Base-by-base conservation (phyloP, 1,140 invertebrate species). In the Diorhabda elongata region DNA sequence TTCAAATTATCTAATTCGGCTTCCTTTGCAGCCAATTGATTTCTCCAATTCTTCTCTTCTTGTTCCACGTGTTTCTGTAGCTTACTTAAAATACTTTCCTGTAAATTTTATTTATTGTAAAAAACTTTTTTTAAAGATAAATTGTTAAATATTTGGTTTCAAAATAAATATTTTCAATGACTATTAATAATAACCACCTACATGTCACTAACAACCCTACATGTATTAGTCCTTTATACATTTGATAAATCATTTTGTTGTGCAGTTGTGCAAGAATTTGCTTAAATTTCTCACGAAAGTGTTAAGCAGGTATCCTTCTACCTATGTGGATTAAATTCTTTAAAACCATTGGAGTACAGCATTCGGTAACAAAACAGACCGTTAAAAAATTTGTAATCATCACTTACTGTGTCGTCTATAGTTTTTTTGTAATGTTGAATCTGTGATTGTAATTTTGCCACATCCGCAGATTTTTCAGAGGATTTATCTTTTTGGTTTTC, bases 381-480 rank as follows among this genome's bases (percentile, higher is more conserved):
- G 26, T 26, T 26, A 26, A 26, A 26, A 26, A 26, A 26, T 26
- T 26, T 26, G 26, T 26, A 26, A 73, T 56, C 41, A 61, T 74
- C 6, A 82, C 84, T 82, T 82, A 92, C 91, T 73, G 91, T 92
- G 75, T 92, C 89, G 60, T 87, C 85, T 70, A 93, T 90, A 69
- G 92, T 87, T 76, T 82, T 86, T 76, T 92, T 89, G 75, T 92
- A 92, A 79, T 92, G 87, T 52, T 86, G 84, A 43, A 91, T 86
- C 77, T 89, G 84, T 11, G 81, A 79, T 74, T 90, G 87, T 68
- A 92, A 80, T 71, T 87, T 85, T 76, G 84, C 83, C 76, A 90
- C 43, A 5, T 72, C 61, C 42, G 69, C 45, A 57, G 42, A 44
- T 43, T 65, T 62, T 72, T 65, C 64, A 42, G 6, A 64, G 43